phyloP scores from a whole-genome alignment of 2,113 vertebrate genomes.

The Baryphthengus martii region DNA sequence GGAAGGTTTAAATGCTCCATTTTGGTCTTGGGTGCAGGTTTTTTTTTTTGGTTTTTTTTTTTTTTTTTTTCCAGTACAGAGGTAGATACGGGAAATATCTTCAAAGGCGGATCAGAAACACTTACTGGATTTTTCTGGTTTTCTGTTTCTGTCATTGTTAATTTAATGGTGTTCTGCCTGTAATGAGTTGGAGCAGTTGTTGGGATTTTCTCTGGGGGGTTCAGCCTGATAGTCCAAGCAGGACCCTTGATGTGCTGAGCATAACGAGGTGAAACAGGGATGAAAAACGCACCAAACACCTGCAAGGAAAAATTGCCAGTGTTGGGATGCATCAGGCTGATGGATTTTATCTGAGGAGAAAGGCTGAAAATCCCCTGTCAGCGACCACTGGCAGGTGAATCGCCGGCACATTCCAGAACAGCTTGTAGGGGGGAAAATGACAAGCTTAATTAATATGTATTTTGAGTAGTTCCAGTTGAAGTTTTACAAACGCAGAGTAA shows the following conservation, averaged over 20 bases:
- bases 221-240: neutral
- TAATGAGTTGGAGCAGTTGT: neutral
- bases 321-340: neutral
- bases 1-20: neutral
- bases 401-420: neutral
- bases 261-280: neutral
- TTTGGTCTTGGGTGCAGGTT: neutral
- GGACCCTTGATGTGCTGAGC: neutral
- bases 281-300: neutral
- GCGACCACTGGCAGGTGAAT: neutral
- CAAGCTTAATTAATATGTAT: neutral
- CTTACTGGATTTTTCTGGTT: neutral
- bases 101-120: neutral
- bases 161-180: accelerated
- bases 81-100: neutral
- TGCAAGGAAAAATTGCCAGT: neutral
- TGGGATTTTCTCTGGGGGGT: neutral
- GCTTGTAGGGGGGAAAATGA: neutral
- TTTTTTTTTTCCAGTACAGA: neutral
- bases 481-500: neutral
- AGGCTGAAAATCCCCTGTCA: neutral
- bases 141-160: neutral
- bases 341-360: neutral
- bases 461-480: neutral
- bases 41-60: neutral